Evolutionary conservation across 2,797 vertebrate genomes (phyloP).

Genomic region (Knipowitschia caucasica): DNA sequence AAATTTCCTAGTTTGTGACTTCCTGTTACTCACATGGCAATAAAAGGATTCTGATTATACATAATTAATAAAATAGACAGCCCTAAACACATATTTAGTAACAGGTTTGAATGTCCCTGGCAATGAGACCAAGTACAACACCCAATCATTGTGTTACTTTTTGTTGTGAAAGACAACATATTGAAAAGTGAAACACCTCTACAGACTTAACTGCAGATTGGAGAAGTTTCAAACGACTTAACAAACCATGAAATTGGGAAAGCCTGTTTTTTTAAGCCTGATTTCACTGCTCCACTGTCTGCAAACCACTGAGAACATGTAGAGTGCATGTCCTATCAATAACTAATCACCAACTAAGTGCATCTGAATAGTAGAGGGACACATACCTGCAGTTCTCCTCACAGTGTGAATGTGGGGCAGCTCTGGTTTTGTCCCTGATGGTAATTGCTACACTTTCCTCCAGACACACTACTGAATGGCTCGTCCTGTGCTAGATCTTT

Average conservation of each 20-base stretch:
- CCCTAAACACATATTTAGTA: no score
- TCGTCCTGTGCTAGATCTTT: constrained; percentile 15
- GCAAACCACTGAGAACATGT: neutral
- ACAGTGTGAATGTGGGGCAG: constrained; percentile 46
- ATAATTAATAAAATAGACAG: no score
- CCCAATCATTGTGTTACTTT: neutral
- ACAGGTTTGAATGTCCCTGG: no score
- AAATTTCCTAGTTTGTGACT: no score
- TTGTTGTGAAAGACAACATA: neutral
- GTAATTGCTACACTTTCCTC: constrained; percentile 68
- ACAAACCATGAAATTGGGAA: constrained; percentile 5
- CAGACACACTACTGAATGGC: constrained; percentile 61
- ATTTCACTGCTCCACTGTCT: constrained; percentile 10
- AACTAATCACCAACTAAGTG: neutral
- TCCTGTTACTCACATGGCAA: no score
- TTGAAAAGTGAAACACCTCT: neutral
- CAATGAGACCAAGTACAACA: no score
- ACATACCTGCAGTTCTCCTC: constrained; percentile 54
- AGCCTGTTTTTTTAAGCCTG: neutral
- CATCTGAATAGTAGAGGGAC: constrained; percentile 21
- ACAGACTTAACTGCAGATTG: constrained; percentile 1
- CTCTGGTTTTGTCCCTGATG: constrained; percentile 61
- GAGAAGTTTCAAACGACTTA: constrained; percentile 14
- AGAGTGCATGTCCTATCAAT: neutral
- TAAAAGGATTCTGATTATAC: no score